Evolutionary conservation across 1,140 invertebrate genomes (phyloP).

Genomic region (Steinernema khuongi): DNA sequence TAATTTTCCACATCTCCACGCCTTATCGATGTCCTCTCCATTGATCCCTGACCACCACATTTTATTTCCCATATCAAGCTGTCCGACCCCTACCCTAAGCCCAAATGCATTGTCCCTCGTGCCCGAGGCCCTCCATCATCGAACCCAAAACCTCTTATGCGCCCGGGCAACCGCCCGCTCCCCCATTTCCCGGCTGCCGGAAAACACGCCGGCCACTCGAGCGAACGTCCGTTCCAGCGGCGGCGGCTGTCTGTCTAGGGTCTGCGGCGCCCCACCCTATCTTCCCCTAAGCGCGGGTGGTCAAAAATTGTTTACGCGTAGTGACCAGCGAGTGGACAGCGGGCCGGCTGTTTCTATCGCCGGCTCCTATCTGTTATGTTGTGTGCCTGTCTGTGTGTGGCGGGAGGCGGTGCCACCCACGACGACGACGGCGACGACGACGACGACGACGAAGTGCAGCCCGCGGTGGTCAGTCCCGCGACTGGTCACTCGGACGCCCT

Average conservation of each 20-base stretch:
- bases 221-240: neutral
- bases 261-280: neutral
- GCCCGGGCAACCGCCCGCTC: too few relatives aligned
- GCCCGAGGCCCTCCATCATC: too few relatives aligned
- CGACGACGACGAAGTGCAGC: too few relatives aligned
- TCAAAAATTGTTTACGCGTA: slow-evolving; percentile 15
- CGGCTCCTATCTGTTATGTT: slow-evolving; percentile 8
- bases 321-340: neutral
- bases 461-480: neutral
- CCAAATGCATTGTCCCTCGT: too few relatives aligned
- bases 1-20: too few relatives aligned
- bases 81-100: too few relatives aligned
- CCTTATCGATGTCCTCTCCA: too few relatives aligned
- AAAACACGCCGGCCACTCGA: neutral
- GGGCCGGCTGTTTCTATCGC: neutral
- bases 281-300: too few relatives aligned
- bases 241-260: slow-evolving; percentile 1
- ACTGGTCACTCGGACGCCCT: neutral
- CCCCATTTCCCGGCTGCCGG: neutral
- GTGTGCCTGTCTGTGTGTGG: slow-evolving; percentile 16
- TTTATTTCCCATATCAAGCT: too few relatives aligned
- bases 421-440: neutral
- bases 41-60: too few relatives aligned
- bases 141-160: too few relatives aligned
- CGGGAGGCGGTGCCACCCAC: slow-evolving; percentile 9